Base-by-base conservation (phyloP, 2,888 invertebrate species). In the Urechis unicinctus region DNA sequence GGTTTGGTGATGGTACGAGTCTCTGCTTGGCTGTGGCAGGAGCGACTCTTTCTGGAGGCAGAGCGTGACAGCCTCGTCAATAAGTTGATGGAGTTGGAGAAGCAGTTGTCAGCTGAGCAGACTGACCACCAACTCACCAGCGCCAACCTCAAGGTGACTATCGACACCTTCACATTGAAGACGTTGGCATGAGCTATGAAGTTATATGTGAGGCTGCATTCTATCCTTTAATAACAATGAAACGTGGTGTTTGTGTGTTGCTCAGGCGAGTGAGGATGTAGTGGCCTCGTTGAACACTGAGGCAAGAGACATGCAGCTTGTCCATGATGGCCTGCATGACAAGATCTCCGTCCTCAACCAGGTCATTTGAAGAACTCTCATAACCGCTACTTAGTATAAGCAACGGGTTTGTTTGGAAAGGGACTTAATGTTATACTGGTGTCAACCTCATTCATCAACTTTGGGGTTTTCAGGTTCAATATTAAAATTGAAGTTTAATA, bases 241-340 rank as follows among this genome's bases (percentile, higher is more conserved):
- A n/a, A n/a, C n/a, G n/a, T n/a, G n/a, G n/a, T n/a, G n/a, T n/a
- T n/a, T n/a, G n/a, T n/a, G n/a, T n/a, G n/a, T n/a, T n/a, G n/a
- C n/a, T n/a, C 24, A 59, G 13, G 57, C 62, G 5, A 61, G 61
- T 45, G 47, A 53, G 43, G n/a, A 53, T 17, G 56, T 57, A 17
- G 53, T 70, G 17, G 50, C 53, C 41, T 57, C 51, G 26, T 57
- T 66, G 44, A 59, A 62, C 22, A 61, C 61, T 29, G 68, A 70
- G 54, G 64, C 66, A n/a, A 62, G 59, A 31, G 68, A 70, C 43
- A 63, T 70, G 65, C 59, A 55, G 36, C 30, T 64, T 28, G 57
- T 65, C 5, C 62, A 61, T 45, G 69, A 68, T 45, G 65, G 64
- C 31, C 55, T 68, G 21, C 56, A 60, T 47, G 57, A 51, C 22